phyloP scores from a whole-genome alignment of 2,797 vertebrate species.

The Craterocephalus amniculus region DNA sequence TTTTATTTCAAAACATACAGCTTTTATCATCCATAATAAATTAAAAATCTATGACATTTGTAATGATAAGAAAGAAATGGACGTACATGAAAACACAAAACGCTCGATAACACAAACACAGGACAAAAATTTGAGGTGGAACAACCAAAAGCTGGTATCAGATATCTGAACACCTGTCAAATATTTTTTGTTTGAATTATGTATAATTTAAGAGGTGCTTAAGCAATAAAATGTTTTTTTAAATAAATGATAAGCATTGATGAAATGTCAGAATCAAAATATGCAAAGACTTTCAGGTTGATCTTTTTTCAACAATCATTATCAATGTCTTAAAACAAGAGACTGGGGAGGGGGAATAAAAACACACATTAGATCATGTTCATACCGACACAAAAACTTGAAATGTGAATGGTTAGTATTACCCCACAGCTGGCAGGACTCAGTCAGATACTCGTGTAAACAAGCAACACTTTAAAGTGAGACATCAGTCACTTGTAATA shows the following conservation, averaged over 20 bases:
- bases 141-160: conserved; percentile 31
- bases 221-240: background rate
- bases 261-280: background rate
- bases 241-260: background rate
- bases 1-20: conserved; percentile 79
- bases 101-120: conserved; percentile 44
- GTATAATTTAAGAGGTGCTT: conserved; percentile 31
- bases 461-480: conserved; percentile 45
- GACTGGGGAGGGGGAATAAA: conserved; percentile 5
- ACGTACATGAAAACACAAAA: conserved; percentile 51
- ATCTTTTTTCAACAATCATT: background rate
- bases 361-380: conserved; percentile 39
- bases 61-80: conserved; percentile 50
- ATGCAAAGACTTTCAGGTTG: background rate
- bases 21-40: conserved; percentile 77
- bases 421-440: conserved; percentile 43
- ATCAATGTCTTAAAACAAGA: conserved; percentile 19
- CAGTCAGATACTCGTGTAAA: conserved; percentile 54
- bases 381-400: conserved; percentile 27
- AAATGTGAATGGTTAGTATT: conserved; percentile 51
- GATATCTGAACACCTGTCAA: conserved; percentile 23
- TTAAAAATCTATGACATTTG: conserved; percentile 72
- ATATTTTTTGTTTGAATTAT: conserved; percentile 33
- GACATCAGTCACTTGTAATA: conserved; percentile 18
- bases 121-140: conserved; percentile 28